Evolutionary conservation across 1,140 invertebrate species (phyloP), one percentile per base, ranked within the genome.

Genomic region (Dufourea novaeangliae): DNA sequence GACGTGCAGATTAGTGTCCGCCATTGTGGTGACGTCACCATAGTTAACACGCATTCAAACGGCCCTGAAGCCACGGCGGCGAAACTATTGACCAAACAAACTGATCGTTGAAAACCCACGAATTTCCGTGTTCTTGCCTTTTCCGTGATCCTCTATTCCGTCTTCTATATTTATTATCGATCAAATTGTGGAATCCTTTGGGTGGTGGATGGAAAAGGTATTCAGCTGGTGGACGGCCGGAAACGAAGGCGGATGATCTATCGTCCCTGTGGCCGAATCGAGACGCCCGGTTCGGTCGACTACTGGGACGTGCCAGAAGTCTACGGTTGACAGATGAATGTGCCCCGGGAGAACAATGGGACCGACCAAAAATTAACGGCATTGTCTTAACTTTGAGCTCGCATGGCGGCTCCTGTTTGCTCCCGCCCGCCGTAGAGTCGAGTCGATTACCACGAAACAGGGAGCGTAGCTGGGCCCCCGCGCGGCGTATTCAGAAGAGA

Each of bases 1-100:
- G 92, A 93, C 92, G 88, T 92, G 86, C 87, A 92, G 91, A 93
- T 93, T 93, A 93, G 91, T 93, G 92, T 92, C 89, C 91, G 90
- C 92, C 91, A 92, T 93, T 93, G 92, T 93, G 80, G 88, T 90
- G 89, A 92, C 90, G 91, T 93, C 92, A 91, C 87, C 88, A 81
- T 88, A 89, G 90, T 90, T 92, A 93, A 92, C 91, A 88, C 89
- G 90, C 88, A 92, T 93, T 93, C 91, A 92, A 84, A 84, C 71
- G 63, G 56, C 56, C 61, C 59, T 34, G n/a, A 50, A 76, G 57
- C 76, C 46, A n/a, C n/a, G 14, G 37, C 34, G 67, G 81, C 68
- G 67, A 88, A 89, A 88, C 69, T 87, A 88, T 88, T 86, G 87
- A 83, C 82, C 83, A 66, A 54, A 67, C 20, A n/a, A 20, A n/a